A percentile compares a stretch with the other conserved stretches of the same genome.
These are phyloP conservation scores for Sebastes schlegelii DNA, from an alignment of 2,113 vertebrate species.

Conservation along the genomic window DNA sequence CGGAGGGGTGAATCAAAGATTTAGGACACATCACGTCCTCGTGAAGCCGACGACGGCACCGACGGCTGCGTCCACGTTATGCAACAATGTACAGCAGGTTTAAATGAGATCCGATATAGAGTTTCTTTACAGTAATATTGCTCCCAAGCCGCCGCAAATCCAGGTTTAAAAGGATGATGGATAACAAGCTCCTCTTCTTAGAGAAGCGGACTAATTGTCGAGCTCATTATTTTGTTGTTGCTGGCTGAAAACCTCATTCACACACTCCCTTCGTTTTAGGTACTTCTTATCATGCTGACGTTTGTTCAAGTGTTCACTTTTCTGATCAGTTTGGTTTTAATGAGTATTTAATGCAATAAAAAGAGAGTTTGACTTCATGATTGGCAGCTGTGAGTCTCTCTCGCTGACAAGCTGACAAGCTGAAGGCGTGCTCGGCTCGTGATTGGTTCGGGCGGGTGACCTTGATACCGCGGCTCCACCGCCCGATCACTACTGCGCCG, in stretches of 20 bases:
- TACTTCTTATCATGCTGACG: no score
- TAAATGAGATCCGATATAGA: background rate
- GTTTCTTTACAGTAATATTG: background rate
- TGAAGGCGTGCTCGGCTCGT: no score
- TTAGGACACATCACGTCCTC: constrained; percentile 26
- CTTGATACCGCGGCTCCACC: no score
- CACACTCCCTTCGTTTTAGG: no score
- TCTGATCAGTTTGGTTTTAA: no score
- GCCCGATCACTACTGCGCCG: no score
- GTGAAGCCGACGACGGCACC: background rate
- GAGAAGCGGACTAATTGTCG: constrained; percentile 35
- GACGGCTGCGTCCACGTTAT: background rate
- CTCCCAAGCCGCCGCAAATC: constrained; percentile 20
- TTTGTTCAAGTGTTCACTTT: no score
- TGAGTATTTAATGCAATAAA: no score
- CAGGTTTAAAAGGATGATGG: constrained; percentile 24
- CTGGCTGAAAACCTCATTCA: constrained; percentile 7
- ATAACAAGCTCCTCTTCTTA: constrained; percentile 25
- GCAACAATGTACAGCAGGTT: background rate
- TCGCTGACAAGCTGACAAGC: no score
- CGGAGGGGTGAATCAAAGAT: constrained; percentile 61
- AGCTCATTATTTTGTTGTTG: constrained; percentile 52
- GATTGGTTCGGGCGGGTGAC: no score
- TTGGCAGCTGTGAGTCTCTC: no score
- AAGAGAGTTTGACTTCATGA: no score